A percentile compares a stretch with the other conserved stretches of the same genome.
Conservation (phyloP, 2,113 vertebrate species). For the Australoheros scitulus region DNA sequence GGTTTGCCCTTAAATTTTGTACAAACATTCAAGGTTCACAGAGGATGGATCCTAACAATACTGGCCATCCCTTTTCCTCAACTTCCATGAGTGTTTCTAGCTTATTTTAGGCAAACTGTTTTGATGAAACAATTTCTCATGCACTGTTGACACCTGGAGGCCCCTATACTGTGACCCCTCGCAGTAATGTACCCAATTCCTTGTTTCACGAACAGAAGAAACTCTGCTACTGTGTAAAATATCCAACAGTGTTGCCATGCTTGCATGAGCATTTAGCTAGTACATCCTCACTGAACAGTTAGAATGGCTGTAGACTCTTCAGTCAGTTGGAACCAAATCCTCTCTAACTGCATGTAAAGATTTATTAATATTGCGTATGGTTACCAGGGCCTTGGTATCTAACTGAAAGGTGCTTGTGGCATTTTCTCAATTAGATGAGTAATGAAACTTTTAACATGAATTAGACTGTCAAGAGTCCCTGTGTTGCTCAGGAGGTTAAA, state of each 20-base stretch:
- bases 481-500: constrained; percentile 33
- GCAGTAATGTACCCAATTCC: background rate
- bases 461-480: background rate
- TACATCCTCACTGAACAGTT: background rate
- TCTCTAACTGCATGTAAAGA: background rate
- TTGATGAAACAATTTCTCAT: background rate
- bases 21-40: background rate
- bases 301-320: background rate
- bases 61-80: background rate
- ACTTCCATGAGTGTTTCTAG: background rate
- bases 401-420: background rate
- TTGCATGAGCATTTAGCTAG: background rate
- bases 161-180: background rate
- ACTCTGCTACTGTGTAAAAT: background rate
- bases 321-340: background rate
- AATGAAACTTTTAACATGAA: background rate
- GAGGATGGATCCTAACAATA: background rate
- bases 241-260: background rate
- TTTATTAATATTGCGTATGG: background rate
- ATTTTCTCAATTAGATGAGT: background rate
- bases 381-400: background rate
- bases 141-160: background rate
- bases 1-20: background rate
- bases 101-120: too few relatives aligned
- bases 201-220: background rate